Base-by-base conservation (phyloP, 2,113 vertebrate species). In the Baryphthengus martii region DNA sequence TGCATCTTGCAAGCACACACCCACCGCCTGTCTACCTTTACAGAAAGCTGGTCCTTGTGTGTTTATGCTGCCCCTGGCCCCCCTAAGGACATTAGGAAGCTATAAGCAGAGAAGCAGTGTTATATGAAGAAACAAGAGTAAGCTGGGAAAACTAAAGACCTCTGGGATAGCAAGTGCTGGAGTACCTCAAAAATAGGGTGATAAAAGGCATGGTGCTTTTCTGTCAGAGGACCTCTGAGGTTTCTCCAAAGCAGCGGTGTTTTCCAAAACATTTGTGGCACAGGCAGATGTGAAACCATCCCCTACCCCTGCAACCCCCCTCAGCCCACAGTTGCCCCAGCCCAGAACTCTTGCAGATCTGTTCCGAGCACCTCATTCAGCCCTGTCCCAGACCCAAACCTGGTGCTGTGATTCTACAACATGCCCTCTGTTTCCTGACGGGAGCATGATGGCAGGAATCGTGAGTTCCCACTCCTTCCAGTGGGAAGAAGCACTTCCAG, bases 321-420 rank as follows among this genome's bases (percentile, higher is more conserved):
- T 11, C 47, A 24, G 20, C 47, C 47, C 20, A 11, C 2, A 7
- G 6, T 1, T 18, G 19, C 28, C 17, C 25, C 40, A 66, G 50
- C 5, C 6, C 67, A 62, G 7, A 25, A 24, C 17, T 67, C 28
- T 42, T 75, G 18, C 44, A 75, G 28, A 49, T 65, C 29, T 4
- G 0, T 55, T 68, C 66, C 1, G 4, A 79, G 62, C 4, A 0
- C 19, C 13, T 77, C 9, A 0, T 35, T 70, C 29, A 42, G 45
- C 29, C 28, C 25, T 1, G 1, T 21, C 7, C 29, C 73, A 80
- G 50, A 13, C 19, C 37, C 3, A 1, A 73, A 31, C 18, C 17
- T 0, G 0, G 35, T 17, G 15, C 33, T 50, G 31, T 67, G 33
- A 70, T 12, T 25, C 33, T 14, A 49, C 45, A 70, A 18, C 2